Evolutionary conservation across 2,888 invertebrate species (phyloP), one percentile per base, ranked within the genome.

Genomic region (Tetrapedia diversipes): DNA sequence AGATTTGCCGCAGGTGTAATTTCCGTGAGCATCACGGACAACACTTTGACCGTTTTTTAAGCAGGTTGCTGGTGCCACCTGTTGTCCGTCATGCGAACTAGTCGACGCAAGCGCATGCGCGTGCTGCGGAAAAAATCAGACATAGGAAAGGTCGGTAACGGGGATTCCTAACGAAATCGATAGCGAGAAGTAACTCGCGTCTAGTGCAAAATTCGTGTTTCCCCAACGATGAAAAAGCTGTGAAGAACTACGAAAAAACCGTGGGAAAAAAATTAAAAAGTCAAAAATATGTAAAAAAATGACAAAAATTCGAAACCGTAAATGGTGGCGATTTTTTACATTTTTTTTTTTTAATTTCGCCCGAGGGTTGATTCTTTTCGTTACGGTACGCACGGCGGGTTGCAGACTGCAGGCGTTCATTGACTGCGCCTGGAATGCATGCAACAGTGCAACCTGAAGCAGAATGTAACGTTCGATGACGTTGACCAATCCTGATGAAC

Each of bases 31-130:
- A 74, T 63, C 24, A 16, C 29, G 80, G 89, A 88, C 89, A 87
- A 88, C 82, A 89, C 79, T 88, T 90, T 84, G 77, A 69, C 89
- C 65, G 80, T 72, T 67, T 74, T 82, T 87, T 87, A 86, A 84
- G 85, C 83, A 86, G 86, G 79, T 80, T 61, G 76, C 78, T 89
- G 86, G 88, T 84, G 89, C 87, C 89, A 89, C 81, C 89, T 88
- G 53, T 79, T 72, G 73, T 68, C 29, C 32, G n/a, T 24, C 27
- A 64, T 32, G 39, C 65, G 76, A 85, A 89, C 85, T 74, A 69
- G 63, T 47, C 24, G 29, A 72, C 77, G 80, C 84, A 79, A 75
- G 80, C 65, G 77, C 84, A 79, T 77, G 80, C 65, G 77, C 68
- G 27, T 27, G 22, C 61, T 32, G 39, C 47, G 37, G n/a, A 49